Conservation (phyloP, 2,113 vertebrate species). For the Labeo catla region DNA sequence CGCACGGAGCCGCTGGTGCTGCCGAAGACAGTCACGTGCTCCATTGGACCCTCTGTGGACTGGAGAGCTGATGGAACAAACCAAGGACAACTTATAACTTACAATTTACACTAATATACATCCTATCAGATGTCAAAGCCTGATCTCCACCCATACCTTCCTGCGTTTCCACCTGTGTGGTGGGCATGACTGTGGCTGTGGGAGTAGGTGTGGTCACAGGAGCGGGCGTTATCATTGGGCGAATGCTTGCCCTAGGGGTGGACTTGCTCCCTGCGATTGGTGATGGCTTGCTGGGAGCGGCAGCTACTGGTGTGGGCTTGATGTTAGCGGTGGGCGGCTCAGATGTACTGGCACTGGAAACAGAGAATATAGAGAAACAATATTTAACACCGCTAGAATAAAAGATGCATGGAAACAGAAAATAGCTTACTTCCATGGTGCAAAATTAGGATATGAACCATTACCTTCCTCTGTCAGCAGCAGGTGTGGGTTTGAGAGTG, state of each 20-base stretch:
- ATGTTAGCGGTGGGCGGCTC: slow-evolving; percentile 98
- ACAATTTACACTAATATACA: background rate
- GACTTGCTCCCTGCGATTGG: slow-evolving; percentile 93
- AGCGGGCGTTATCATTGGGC: slow-evolving; percentile 96
- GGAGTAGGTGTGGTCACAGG: slow-evolving; percentile 93
- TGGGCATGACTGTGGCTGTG: slow-evolving; percentile 98
- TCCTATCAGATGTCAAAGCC: background rate
- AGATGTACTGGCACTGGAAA: slow-evolving; percentile 84
- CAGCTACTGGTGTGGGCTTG: slow-evolving; percentile 95
- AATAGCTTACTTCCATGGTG: background rate
- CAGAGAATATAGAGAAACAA: background rate
- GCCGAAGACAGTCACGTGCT: slow-evolving; percentile 93
- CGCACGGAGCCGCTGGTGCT: slow-evolving; percentile 95
- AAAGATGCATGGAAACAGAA: background rate
- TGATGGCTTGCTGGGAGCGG: slow-evolving; percentile 90
- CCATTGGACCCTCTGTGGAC: slow-evolving; percentile 86
- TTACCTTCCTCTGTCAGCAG: slow-evolving; percentile 94
- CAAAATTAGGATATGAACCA: slow-evolving; percentile 46
- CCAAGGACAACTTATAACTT: background rate
- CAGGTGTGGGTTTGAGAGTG: slow-evolving; percentile 88
- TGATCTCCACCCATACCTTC: slow-evolving; percentile 79
- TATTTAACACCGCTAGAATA: background rate
- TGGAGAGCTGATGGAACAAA: slow-evolving; percentile 84
- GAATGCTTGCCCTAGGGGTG: slow-evolving; percentile 95
- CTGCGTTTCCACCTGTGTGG: slow-evolving; percentile 94